Evolutionary conservation across 1,140 invertebrate genomes (phyloP), one percentile per base, ranked within the genome.

Genomic region (Achatina immaculata): DNA sequence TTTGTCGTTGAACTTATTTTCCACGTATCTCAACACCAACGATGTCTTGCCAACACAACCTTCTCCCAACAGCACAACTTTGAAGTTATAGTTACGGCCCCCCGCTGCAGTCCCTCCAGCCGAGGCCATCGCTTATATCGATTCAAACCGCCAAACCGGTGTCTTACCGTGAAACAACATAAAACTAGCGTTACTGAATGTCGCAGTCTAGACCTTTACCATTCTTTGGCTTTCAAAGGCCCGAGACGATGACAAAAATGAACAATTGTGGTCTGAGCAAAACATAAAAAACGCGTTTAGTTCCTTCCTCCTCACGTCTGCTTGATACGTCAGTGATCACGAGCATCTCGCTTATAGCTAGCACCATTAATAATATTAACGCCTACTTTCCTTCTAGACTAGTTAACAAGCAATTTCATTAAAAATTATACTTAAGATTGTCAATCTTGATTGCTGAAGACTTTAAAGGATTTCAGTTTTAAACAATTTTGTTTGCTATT

Each of bases 21-120:
- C 96, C 45, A 99, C 96, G 90, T 99, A 99, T 88, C 98, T 93
- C 31, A 99, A 92, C 69, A 99, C 94, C 65, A 99, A 91, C 19
- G 97, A 99, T 1, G 98, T 99, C 93, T 99, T 99, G 24, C 98
- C 98, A 51, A 99, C 98, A 91, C 97, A 98, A 81, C 98, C 98
- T 93, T 99, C 98, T 3, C 98, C 98, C 14, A 99, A 93, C 62
- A 99, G 92, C 55, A 99, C 98, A 68, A 99, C 95, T 95, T 99
- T 99, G 91, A 99, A 99, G 73, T 90, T 90, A 79, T 86, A 87
- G 81, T 85, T 90, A 74, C 88, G 85, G 43, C 85, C 85, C 58
- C 83, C 86, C 68, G 51, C 72, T 74, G 38, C 34, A 14, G 48
- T 31, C 28, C 31, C 40, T 55, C 28, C 66, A 55, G 45, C 66